Evolutionary conservation across 2,797 vertebrate genomes (phyloP).

Genomic region (Pelochelys cantorii): DNA sequence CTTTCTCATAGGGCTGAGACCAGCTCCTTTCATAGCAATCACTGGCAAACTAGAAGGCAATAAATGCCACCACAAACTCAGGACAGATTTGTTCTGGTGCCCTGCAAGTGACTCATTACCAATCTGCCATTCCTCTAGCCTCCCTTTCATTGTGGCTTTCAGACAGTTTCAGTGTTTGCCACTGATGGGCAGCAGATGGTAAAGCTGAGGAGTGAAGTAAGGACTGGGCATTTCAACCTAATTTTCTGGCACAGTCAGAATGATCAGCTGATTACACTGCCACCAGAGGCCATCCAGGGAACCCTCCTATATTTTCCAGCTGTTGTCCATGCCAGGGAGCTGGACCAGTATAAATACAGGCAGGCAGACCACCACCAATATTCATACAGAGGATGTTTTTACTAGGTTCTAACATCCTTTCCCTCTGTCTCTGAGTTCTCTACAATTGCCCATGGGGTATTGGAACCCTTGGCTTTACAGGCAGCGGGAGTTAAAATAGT

Average conservation of each 20-base stretch:
- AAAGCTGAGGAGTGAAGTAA: background rate
- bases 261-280: background rate
- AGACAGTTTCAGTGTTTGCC: background rate
- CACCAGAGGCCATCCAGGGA: background rate
- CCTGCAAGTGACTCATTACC: background rate
- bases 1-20: background rate
- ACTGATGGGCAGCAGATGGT: fast-evolving
- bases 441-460: background rate
- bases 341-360: background rate
- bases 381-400: background rate
- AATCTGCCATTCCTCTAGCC: fast-evolving
- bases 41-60: background rate
- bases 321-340: background rate
- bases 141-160: background rate
- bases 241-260: background rate
- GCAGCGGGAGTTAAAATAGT: background rate
- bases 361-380: background rate
- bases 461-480: background rate
- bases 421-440: background rate
- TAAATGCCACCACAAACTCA: fast-evolving
- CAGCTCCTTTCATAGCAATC: background rate
- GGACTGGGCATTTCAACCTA: background rate
- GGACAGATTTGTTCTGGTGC: background rate
- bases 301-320: background rate
- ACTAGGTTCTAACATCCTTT: background rate